A percentile compares a stretch with the other conserved stretches of the same genome.
These are phyloP conservation scores for Polydrusus cervinus DNA, from an alignment of 2,888 invertebrate species.

Conservation along the genomic window DNA sequence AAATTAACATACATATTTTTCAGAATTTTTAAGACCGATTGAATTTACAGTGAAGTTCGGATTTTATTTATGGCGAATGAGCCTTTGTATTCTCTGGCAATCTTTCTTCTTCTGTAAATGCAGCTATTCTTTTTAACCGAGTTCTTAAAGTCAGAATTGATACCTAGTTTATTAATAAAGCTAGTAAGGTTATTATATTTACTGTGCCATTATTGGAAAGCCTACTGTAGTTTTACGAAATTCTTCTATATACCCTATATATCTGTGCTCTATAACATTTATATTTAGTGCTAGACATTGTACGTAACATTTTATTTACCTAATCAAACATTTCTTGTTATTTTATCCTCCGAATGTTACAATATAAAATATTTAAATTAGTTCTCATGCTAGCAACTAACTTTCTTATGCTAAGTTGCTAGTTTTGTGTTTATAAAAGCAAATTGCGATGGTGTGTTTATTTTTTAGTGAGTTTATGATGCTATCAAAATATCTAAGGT, in stretches of 20 bases:
- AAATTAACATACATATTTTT: no score
- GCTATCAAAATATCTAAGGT: constrained; percentile 19
- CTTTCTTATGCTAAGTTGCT: constrained; percentile 55
- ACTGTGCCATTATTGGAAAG: constrained; percentile 33
- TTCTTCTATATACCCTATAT: constrained; percentile 36
- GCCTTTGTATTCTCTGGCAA: no score
- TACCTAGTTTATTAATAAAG: constrained; percentile 5
- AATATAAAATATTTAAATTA: constrained; percentile 64
- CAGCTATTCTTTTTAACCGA: no score
- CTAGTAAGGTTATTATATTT: constrained; percentile 1
- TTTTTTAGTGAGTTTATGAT: constrained; percentile 54
- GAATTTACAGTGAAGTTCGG: no score
- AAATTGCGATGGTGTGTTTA: constrained; percentile 71
- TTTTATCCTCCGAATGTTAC: constrained; percentile 63
- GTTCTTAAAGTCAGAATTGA: neutral
- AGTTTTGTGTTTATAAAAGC: constrained; percentile 64
- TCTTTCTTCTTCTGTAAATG: no score
- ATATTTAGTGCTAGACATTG: constrained; percentile 61
- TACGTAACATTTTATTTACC: constrained; percentile 62
- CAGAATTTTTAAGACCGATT: no score
- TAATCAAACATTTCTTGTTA: constrained; percentile 63
- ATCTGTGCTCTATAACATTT: constrained; percentile 61
- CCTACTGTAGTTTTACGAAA: constrained; percentile 28
- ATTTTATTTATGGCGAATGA: no score
- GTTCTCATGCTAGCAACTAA: constrained; percentile 60